These are phyloP conservation scores for Lutjanus argentimaculatus DNA, from an alignment of 2,797 vertebrate genomes.

Conservation along the genomic window DNA sequence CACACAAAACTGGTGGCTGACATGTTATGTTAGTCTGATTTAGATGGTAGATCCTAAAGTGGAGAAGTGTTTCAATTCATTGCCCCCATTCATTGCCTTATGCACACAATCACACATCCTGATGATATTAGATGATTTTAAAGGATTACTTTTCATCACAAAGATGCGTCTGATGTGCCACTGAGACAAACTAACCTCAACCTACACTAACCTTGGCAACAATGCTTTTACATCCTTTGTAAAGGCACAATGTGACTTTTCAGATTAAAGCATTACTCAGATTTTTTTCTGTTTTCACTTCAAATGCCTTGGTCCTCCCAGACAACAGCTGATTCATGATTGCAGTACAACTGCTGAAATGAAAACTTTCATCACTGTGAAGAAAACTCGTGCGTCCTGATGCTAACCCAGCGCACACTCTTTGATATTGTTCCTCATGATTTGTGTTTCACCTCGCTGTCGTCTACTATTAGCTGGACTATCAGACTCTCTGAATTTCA, in stretches of 20 bases:
- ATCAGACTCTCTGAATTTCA: slow-evolving; percentile 35
- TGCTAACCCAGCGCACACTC: slow-evolving; percentile 4
- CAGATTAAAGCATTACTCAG: background rate
- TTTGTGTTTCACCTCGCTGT: slow-evolving; percentile 45
- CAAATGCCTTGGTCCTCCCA: background rate
- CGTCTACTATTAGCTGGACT: slow-evolving; percentile 49
- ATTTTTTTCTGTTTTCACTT: slow-evolving; percentile 14
- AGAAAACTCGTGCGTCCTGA: background rate
- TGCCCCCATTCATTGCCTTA: background rate
- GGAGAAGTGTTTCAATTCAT: no score
- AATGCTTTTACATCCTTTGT: background rate
- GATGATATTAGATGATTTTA: background rate
- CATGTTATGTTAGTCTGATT: no score
- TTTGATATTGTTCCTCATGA: slow-evolving; percentile 58
- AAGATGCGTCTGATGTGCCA: background rate
- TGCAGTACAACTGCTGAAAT: background rate
- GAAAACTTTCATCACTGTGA: slow-evolving; percentile 10
- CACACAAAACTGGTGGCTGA: no score
- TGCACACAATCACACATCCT: background rate
- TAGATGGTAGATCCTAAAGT: no score
- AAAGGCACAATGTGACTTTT: background rate
- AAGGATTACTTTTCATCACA: background rate
- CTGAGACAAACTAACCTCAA: background rate
- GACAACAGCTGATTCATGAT: slow-evolving; percentile 4
- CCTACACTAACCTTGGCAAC: background rate